A percentile compares a stretch with the other conserved stretches of the same genome.
phyloP scores from a whole-genome alignment of 2,797 vertebrate species.

The Sardinella longiceps region DNA sequence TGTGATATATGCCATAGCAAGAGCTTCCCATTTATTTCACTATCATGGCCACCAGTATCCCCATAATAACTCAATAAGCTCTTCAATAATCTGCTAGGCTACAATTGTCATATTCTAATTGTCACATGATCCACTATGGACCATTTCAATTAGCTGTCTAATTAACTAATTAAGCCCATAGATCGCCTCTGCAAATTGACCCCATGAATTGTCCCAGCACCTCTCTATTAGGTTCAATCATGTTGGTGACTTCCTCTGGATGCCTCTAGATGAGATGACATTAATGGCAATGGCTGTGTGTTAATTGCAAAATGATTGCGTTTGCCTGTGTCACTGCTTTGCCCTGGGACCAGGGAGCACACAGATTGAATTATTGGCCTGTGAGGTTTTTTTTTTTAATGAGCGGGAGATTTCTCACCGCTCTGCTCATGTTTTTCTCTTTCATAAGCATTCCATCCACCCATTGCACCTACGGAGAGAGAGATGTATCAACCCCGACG shows the following conservation, averaged over 20 bases:
- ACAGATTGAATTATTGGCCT: slow-evolving; percentile 21
- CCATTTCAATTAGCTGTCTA: not conserved
- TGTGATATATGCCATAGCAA: not conserved
- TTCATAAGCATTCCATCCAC: not conserved
- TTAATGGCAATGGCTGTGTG: slow-evolving; percentile 9
- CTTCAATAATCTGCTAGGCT: not conserved
- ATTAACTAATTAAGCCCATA: slow-evolving; percentile 20
- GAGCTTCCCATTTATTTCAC: not conserved
- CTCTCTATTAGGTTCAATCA: slow-evolving; percentile 11
- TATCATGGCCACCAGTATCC: not conserved
- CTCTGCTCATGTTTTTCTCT: not conserved
- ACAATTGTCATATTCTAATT: slow-evolving; percentile 18
- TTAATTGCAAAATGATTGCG: slow-evolving; percentile 1
- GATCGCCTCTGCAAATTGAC: slow-evolving; percentile 14
- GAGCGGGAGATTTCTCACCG: not conserved
- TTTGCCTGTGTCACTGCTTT: not conserved
- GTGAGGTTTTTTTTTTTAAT: slow-evolving; percentile 14
- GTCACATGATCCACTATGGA: not conserved
- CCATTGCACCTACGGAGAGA: not conserved
- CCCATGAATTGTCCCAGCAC: not conserved
- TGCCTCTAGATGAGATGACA: not conserved
- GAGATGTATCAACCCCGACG: not conserved
- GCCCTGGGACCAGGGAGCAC: not conserved
- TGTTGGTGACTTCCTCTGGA: slow-evolving; percentile 8
- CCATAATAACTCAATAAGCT: not conserved